These are phyloP conservation scores for Habrosyne pyritoides DNA, from an alignment of 2,888 invertebrate genomes.

Conservation along the genomic window DNA sequence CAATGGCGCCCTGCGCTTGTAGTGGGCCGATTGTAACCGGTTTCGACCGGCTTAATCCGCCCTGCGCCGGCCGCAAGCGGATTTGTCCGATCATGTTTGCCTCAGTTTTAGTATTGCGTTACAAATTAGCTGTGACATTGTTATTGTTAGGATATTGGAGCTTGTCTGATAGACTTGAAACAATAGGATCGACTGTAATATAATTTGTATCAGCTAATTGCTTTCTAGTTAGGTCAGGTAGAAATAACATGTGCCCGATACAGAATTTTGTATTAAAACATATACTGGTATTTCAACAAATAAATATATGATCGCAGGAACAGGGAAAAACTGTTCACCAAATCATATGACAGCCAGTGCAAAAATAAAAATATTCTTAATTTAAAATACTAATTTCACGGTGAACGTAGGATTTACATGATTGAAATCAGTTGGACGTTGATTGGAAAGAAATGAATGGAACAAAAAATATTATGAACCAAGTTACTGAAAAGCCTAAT, in stretches of 20 bases:
- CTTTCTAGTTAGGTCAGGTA: not conserved
- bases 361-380: too few relatives aligned
- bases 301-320: too few relatives aligned
- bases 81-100: slow-evolving; percentile 45
- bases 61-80: slow-evolving; percentile 41
- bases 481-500: too few relatives aligned
- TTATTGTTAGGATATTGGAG: slow-evolving; percentile 7
- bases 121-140: slow-evolving; percentile 18
- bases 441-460: too few relatives aligned
- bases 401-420: too few relatives aligned
- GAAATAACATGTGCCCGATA: not conserved
- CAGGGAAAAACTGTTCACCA: too few relatives aligned
- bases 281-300: too few relatives aligned
- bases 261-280: too few relatives aligned
- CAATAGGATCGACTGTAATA: slow-evolving; percentile 4
- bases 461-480: not conserved
- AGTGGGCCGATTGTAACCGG: slow-evolving; percentile 28
- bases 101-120: slow-evolving; percentile 30
- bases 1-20: slow-evolving; percentile 21
- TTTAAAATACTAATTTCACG: too few relatives aligned
- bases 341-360: too few relatives aligned
- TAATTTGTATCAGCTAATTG: not conserved
- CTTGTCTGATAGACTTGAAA: slow-evolving; percentile 11
- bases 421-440: too few relatives aligned
- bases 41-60: slow-evolving; percentile 41